Percentiles rank a stretch among this genome's conserved stretches.
phyloP scores from a whole-genome alignment of 1,140 invertebrate genomes.

The Drosophila ambigua region DNA sequence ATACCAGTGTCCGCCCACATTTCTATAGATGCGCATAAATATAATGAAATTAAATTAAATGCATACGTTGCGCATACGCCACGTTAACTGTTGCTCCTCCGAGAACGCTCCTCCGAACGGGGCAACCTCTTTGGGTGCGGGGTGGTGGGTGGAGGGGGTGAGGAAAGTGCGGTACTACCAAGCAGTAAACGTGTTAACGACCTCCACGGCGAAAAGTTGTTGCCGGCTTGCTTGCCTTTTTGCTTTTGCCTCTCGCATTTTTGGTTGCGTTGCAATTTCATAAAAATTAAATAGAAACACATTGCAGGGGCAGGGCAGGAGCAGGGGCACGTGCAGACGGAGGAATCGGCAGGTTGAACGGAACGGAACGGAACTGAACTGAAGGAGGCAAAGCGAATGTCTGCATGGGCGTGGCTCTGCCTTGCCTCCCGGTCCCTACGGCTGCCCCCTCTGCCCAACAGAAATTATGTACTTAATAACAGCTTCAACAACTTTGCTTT shows the following conservation, averaged over 20 bases:
- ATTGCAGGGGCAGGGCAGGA: constrained; percentile 24
- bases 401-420: constrained; percentile 44
- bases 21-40: constrained; percentile 80
- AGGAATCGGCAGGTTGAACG: background rate
- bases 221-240: constrained; percentile 58
- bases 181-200: constrained; percentile 71
- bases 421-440: background rate
- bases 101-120: constrained; percentile 7
- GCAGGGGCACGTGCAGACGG: background rate
- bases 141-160: background rate
- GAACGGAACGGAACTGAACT: constrained; percentile 4
- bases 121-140: background rate
- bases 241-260: constrained; percentile 65
- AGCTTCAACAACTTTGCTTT: constrained; percentile 78
- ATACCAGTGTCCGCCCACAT: constrained; percentile 15
- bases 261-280: constrained; percentile 77
- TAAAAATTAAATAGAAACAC: constrained; percentile 81
- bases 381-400: constrained; percentile 17
- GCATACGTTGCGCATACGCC: constrained; percentile 81
- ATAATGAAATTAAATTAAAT: constrained; percentile 83
- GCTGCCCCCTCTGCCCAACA: constrained; percentile 35
- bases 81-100: constrained; percentile 77
- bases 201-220: constrained; percentile 71
- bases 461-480: constrained; percentile 81
- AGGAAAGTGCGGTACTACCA: background rate